Evolutionary conservation across 2,113 vertebrate genomes (phyloP).

Genomic region (Polypterus bichir): DNA sequence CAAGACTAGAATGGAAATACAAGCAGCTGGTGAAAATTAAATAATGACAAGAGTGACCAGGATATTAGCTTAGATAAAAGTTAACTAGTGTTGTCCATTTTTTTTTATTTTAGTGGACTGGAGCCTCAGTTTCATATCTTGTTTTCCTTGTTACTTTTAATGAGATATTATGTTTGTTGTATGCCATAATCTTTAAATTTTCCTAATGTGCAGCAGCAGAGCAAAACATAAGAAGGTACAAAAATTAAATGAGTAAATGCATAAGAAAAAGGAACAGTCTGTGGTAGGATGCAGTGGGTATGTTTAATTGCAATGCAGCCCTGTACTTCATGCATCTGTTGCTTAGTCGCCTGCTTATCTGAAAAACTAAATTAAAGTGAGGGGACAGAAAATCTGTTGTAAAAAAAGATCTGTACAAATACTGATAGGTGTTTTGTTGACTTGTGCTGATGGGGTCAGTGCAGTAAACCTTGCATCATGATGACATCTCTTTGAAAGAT

Average conservation of each 20-base stretch:
- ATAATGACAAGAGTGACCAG: too few species aligned
- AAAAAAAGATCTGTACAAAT: constrained; percentile 47
- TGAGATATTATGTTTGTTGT: too few species aligned
- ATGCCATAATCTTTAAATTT: too few species aligned
- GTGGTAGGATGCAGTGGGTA: constrained; percentile 43
- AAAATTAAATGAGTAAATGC: constrained; percentile 20
- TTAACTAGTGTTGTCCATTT: too few species aligned
- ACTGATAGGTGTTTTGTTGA: constrained; percentile 40
- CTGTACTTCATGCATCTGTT: constrained; percentile 52
- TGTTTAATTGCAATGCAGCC: constrained; percentile 82
- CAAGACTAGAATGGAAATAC: too few species aligned
- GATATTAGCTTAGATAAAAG: too few species aligned
- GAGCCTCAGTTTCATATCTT: too few species aligned
- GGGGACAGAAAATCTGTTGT: constrained; percentile 32
- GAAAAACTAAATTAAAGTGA: constrained; percentile 50
- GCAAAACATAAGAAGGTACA: too few species aligned
- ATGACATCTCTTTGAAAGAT: not conserved
- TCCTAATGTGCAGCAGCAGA: too few species aligned
- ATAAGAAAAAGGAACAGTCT: constrained; percentile 24
- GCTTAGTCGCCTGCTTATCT: constrained; percentile 73
- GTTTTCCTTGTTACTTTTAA: too few species aligned
- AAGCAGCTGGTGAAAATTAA: too few species aligned
- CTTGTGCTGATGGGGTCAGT: constrained; percentile 38
- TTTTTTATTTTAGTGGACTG: too few species aligned
- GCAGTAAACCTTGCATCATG: not conserved